Evolutionary conservation across 2,888 invertebrate genomes (phyloP).

Genomic region (Ectemnius cavifrons): DNA sequence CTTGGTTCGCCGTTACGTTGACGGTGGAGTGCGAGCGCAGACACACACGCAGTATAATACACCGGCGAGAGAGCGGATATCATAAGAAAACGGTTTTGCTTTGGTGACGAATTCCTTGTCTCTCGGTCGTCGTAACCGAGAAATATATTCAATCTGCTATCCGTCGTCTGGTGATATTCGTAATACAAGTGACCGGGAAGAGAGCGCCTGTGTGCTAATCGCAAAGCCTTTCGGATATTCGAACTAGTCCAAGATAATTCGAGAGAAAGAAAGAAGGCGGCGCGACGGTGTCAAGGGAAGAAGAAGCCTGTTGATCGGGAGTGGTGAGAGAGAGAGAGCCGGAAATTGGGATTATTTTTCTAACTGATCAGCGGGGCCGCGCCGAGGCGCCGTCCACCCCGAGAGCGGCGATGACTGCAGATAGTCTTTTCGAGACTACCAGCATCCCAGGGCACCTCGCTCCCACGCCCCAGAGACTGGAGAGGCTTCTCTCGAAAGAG

Average conservation of each 20-base stretch:
- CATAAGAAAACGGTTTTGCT: no score
- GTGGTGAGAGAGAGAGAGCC: neutral
- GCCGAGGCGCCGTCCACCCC: conserved; percentile 25
- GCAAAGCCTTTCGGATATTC: no score
- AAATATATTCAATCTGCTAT: no score
- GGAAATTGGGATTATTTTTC: conserved; percentile 23
- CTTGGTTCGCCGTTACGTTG: conserved; percentile 50
- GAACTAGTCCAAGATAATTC: neutral
- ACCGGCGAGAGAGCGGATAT: no score
- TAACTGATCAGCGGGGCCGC: conserved; percentile 36
- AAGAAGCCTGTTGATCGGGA: no score
- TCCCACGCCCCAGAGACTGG: conserved; percentile 76
- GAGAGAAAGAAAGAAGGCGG: no score
- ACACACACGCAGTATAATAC: conserved; percentile 10
- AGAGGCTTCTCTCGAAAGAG: conserved; percentile 76
- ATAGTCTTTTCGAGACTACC: conserved; percentile 76
- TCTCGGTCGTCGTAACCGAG: no score
- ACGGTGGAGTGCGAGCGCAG: conserved; percentile 30
- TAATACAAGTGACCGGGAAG: no score
- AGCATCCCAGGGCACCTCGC: conserved; percentile 77
- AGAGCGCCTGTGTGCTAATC: no score
- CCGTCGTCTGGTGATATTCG: no score
- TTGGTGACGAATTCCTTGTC: no score
- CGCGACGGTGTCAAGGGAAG: conserved; percentile 34
- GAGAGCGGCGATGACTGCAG: conserved; percentile 73